These are phyloP conservation scores for Pangasianodon gigas DNA, from an alignment of 2,113 vertebrate genomes.

Conservation along the genomic window DNA sequence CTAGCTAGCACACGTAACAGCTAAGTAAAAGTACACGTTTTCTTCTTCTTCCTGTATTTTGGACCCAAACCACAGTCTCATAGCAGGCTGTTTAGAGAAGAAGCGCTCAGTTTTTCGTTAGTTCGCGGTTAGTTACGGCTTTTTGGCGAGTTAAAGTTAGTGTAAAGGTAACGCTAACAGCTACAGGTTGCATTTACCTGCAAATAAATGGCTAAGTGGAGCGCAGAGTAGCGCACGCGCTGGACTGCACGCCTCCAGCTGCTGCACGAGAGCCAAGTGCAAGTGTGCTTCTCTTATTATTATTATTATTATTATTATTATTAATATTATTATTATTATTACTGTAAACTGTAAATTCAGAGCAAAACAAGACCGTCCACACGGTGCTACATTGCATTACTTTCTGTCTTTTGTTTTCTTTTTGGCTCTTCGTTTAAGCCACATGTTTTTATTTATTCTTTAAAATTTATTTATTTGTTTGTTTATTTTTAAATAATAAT, in stretches of 20 bases:
- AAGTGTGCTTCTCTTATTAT: background rate
- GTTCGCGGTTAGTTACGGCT: background rate
- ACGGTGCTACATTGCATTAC: background rate
- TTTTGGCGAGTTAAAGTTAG: background rate
- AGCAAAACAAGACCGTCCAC: background rate
- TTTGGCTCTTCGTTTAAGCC: background rate
- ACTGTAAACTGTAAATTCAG: background rate
- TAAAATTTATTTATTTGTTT: background rate
- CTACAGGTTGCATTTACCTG: conserved; percentile 39
- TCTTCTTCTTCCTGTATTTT: background rate
- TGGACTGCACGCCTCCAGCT: background rate
- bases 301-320: background rate
- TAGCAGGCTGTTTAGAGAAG: background rate
- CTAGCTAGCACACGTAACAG: conserved; percentile 9
- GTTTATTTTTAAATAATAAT: no score
- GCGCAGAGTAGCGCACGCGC: background rate
- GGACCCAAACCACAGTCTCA: background rate
- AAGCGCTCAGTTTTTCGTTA: background rate
- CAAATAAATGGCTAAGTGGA: background rate
- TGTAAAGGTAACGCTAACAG: background rate
- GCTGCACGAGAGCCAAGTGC: background rate
- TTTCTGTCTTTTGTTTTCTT: background rate
- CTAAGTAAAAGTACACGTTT: conserved; percentile 19
- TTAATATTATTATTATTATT: background rate
- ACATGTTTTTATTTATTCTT: background rate